These are phyloP conservation scores for Bombus consobrinus DNA, from an alignment of 1,140 invertebrate species.

Conservation along the genomic window DNA sequence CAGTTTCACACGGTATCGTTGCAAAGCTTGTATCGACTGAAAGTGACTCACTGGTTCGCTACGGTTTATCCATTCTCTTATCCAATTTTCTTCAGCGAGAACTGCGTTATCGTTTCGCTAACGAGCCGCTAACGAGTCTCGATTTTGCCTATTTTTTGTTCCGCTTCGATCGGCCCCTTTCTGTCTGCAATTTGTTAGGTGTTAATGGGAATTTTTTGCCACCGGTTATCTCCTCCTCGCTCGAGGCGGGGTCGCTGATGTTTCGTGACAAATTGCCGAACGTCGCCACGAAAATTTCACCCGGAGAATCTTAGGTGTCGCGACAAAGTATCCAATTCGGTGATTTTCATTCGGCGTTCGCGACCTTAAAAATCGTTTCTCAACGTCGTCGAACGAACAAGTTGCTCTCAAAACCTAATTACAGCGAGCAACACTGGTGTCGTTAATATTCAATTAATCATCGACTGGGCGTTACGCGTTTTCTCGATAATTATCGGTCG, in stretches of 20 bases:
- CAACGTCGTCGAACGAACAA: not conserved
- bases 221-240: not conserved
- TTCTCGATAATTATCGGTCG: constrained; percentile 43
- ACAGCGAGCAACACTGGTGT: constrained; percentile 18
- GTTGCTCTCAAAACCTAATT: constrained; percentile 49
- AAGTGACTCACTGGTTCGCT: too few relatives aligned
- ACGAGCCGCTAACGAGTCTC: constrained; percentile 50
- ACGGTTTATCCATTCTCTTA: constrained; percentile 19
- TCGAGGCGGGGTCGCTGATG: not conserved
- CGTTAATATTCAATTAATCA: constrained; percentile 65
- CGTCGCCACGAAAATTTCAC: not conserved
- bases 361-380: constrained; percentile 16
- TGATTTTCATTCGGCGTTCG: not conserved
- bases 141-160: constrained; percentile 31
- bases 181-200: constrained; percentile 5
- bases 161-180: constrained; percentile 5
- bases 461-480: constrained; percentile 40
- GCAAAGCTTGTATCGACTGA: too few relatives aligned
- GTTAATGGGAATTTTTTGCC: constrained; percentile 18
- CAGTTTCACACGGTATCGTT: too few relatives aligned
- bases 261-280: constrained; percentile 10
- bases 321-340: not conserved
- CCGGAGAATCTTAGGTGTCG: not conserved
- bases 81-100: constrained; percentile 14
- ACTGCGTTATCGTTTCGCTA: constrained; percentile 47